These are phyloP conservation scores for Phengaris arion DNA, from an alignment of 2,888 invertebrate genomes.

Conservation along the genomic window DNA sequence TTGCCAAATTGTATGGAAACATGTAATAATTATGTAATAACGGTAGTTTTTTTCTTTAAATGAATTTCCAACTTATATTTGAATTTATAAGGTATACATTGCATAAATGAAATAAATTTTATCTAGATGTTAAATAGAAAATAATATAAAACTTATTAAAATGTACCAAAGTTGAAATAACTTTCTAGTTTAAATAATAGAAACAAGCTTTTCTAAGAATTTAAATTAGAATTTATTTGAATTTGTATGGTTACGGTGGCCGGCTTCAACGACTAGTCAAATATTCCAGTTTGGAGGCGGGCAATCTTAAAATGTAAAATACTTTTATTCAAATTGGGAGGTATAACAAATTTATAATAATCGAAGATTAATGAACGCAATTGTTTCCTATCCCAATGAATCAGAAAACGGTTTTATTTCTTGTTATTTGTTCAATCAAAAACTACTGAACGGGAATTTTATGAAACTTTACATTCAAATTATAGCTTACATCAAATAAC, in stretches of 20 bases:
- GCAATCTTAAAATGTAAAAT: background rate
- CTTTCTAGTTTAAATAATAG: background rate
- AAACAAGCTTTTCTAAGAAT: background rate
- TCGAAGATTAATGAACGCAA: background rate
- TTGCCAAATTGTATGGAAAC: too few relatives aligned
- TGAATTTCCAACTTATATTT: too few relatives aligned
- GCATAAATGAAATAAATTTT: too few relatives aligned
- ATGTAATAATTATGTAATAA: too few relatives aligned
- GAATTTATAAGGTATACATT: too few relatives aligned
- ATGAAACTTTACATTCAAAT: background rate
- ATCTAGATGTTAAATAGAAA: background rate
- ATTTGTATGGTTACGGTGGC: background rate
- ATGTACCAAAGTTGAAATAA: background rate
- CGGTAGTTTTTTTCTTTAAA: too few relatives aligned
- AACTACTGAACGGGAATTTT: background rate
- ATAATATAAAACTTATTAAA: background rate
- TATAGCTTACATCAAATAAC: slow-evolving; percentile 2
- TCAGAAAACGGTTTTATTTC: background rate
- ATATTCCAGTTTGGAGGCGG: background rate
- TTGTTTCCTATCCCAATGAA: background rate
- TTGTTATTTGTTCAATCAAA: background rate
- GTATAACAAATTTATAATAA: background rate
- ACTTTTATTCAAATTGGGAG: background rate
- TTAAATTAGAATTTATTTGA: background rate
- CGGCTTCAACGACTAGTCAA: background rate